Percentiles rank a stretch among this genome's conserved stretches.
Conservation (phyloP, 1,140 invertebrate genomes). For the Drosophila quadrilineata region DNA sequence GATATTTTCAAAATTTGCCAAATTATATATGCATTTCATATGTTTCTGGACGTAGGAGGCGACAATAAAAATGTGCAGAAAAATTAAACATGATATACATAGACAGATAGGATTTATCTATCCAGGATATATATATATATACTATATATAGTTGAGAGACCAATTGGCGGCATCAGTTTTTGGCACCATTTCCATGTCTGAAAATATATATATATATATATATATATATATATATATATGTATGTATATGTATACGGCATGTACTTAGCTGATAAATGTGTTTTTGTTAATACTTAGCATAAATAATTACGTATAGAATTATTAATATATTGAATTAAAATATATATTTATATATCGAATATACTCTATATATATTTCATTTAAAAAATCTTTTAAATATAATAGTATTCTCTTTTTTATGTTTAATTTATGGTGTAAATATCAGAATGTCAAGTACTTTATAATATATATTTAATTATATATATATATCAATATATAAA, state of each 20-base stretch:
- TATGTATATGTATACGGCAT: conserved; percentile 8
- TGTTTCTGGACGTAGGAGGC: conserved; percentile 8
- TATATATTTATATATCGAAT: conserved; percentile 75
- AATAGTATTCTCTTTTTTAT: too few species aligned
- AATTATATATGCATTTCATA: too few species aligned
- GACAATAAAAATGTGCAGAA: conserved; percentile 3
- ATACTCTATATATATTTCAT: conserved; percentile 76
- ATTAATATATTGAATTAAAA: conserved; percentile 75
- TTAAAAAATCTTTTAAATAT: conserved; percentile 75
- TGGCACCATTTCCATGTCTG: conserved; percentile 35
- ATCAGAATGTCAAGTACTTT: too few species aligned
- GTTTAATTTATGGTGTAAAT: too few species aligned
- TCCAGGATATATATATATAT: too few species aligned
- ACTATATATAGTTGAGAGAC: too few species aligned
- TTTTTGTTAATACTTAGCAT: conserved; percentile 24
- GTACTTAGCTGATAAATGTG: too few species aligned
- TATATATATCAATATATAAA: conserved; percentile 79
- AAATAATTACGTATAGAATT: conserved; percentile 28
- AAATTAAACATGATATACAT: conserved; percentile 1
- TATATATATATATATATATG: conserved; percentile 13
- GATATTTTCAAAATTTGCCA: conserved; percentile 11
- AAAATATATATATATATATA: conserved; percentile 20
- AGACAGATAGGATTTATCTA: background rate
- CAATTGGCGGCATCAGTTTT: conserved; percentile 26
- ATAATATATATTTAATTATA: conserved; percentile 66